phyloP scores from a whole-genome alignment of 2,888 invertebrate species.

The Drosophila falleni region DNA sequence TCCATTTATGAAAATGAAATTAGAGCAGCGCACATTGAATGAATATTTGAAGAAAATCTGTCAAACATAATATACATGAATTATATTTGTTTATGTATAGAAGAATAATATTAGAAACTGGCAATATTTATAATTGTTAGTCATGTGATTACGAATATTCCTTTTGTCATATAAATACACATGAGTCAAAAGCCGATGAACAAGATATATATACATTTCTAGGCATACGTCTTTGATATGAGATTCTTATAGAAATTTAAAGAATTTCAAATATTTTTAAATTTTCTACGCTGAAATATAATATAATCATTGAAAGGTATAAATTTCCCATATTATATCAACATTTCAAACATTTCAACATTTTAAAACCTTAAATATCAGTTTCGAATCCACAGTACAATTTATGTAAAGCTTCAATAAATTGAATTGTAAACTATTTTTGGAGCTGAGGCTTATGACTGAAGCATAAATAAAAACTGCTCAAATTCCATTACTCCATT shows the following conservation, averaged over 20 bases:
- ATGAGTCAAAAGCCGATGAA: constrained; percentile 28
- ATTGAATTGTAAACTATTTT: constrained; percentile 21
- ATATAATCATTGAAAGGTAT: background rate
- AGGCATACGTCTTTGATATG: background rate
- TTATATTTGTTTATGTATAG: constrained; percentile 14
- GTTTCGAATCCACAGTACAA: background rate
- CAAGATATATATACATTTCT: background rate
- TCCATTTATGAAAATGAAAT: constrained; percentile 51
- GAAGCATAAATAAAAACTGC: constrained; percentile 25
- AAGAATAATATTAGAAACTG: constrained; percentile 15
- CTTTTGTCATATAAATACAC: constrained; percentile 2
- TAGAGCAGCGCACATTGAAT: constrained; percentile 36
- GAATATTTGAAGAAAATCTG: constrained; percentile 42
- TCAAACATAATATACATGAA: constrained; percentile 37
- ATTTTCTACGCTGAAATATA: background rate
- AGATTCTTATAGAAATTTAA: background rate
- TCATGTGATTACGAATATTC: constrained; percentile 41
- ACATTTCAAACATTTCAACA: background rate
- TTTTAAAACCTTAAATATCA: background rate
- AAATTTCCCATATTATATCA: no score
- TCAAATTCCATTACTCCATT: constrained; percentile 37
- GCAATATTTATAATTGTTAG: constrained; percentile 47
- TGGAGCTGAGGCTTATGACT: constrained; percentile 6
- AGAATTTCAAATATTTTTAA: background rate
- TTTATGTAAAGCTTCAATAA: constrained; percentile 6